Conservation (phyloP, 2,113 vertebrate species). For the Turnix velox region DNA sequence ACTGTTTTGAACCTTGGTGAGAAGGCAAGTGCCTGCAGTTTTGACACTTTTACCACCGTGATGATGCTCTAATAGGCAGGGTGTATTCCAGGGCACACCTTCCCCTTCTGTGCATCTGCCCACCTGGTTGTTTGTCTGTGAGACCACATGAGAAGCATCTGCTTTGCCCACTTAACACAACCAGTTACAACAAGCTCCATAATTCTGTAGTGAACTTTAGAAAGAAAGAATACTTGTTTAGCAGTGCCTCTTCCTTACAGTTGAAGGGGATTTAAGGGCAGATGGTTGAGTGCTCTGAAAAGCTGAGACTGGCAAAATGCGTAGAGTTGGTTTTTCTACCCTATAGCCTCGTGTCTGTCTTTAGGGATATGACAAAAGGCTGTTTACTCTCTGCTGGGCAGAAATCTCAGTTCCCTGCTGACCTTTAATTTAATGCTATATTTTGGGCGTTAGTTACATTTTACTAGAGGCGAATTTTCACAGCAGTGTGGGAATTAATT, state of each 20-base stretch:
- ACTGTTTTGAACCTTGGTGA: background rate
- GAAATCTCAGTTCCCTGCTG: conserved; percentile 11
- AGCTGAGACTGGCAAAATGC: background rate
- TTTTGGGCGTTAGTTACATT: background rate
- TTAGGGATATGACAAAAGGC: background rate
- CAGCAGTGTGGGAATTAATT: background rate
- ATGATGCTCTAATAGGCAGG: background rate
- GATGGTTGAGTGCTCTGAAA: background rate
- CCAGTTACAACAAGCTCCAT: background rate
- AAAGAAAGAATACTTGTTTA: background rate
- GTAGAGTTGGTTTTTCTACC: background rate
- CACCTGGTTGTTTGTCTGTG: background rate
- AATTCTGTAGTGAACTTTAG: background rate
- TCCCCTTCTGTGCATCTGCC: background rate
- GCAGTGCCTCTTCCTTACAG: background rate
- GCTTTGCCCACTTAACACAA: background rate
- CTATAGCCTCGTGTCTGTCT: background rate
- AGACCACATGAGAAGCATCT: background rate
- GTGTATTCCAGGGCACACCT: background rate
- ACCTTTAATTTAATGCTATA: conserved; percentile 18
- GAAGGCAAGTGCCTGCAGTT: background rate
- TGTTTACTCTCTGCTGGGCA: background rate
- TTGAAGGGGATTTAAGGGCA: background rate
- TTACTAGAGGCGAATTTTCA: conserved; percentile 8
- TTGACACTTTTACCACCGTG: background rate